These are phyloP conservation scores for Drosophila planitibia DNA, from an alignment of 2,888 invertebrate species.

Conservation along the genomic window DNA sequence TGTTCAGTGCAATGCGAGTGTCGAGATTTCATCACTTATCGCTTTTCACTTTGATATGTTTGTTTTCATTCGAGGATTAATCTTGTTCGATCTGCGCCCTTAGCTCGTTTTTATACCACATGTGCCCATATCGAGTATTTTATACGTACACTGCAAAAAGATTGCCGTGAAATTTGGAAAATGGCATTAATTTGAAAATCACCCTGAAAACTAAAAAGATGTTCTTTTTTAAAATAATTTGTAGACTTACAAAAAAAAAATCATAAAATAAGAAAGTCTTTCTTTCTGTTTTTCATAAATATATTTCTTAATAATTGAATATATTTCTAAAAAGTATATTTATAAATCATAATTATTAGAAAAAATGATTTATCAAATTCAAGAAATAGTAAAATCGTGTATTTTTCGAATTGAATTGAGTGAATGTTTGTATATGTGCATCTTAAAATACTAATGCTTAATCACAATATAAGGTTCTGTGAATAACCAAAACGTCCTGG, in stretches of 20 bases:
- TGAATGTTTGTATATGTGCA: background rate
- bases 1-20: constrained; percentile 31
- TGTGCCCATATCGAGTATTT: background rate
- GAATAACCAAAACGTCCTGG: background rate
- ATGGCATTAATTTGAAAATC: background rate
- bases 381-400: background rate
- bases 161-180: background rate
- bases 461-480: background rate
- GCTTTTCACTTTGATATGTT: constrained; percentile 21
- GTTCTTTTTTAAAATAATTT: background rate
- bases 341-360: background rate
- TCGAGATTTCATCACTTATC: constrained; percentile 35
- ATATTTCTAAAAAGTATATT: background rate
- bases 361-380: background rate
- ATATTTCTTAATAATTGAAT: background rate
- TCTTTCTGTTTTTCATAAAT: background rate
- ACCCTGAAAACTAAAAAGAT: background rate
- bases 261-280: background rate
- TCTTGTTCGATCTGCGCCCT: constrained; percentile 2
- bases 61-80: constrained; percentile 18
- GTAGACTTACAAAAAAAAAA: background rate
- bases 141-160: background rate
- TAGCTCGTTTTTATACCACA: background rate
- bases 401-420: background rate
- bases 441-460: background rate